These are phyloP conservation scores for Carassius auratus DNA, from an alignment of 2,113 vertebrate genomes.

Conservation along the genomic window DNA sequence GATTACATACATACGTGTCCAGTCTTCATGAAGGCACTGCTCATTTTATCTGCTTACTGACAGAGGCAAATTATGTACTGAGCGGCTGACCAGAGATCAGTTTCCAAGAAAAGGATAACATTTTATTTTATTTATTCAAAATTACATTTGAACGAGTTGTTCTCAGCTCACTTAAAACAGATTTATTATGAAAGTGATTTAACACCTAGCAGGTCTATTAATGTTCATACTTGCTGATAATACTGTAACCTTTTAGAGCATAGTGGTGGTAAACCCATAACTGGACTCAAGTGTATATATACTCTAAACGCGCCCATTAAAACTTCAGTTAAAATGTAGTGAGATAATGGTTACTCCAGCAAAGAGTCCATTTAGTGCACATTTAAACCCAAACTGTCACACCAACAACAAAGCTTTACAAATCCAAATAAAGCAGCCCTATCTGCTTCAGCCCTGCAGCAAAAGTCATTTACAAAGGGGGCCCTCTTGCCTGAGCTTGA, in stretches of 20 bases:
- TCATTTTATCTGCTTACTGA: slow-evolving; percentile 27
- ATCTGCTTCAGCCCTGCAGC: neutral
- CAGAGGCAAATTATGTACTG: too few species aligned
- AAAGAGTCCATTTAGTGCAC: slow-evolving; percentile 3
- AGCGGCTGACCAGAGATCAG: neutral
- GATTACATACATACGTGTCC: slow-evolving; percentile 48
- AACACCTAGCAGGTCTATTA: neutral
- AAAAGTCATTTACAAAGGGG: neutral
- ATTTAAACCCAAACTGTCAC: slow-evolving; percentile 18
- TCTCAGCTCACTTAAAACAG: slow-evolving; percentile 17
- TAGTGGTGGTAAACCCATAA: neutral
- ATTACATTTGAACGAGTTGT: neutral
- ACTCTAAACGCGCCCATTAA: slow-evolving; percentile 15
- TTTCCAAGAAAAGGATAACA: neutral
- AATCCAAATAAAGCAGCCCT: neutral
- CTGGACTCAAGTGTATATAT: neutral
- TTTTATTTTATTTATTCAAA: too few species aligned
- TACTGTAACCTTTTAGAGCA: slow-evolving; percentile 3
- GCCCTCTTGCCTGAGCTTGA: slow-evolving; percentile 46
- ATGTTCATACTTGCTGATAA: neutral
- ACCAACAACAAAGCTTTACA: neutral
- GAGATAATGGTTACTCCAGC: neutral
- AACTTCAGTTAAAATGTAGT: neutral
- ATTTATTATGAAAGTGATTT: slow-evolving; percentile 32
- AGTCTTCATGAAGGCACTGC: neutral